Evolutionary conservation across 23 tunicate species (phyloP).

Genomic region (Oikopleura vanhoeffeni): DNA sequence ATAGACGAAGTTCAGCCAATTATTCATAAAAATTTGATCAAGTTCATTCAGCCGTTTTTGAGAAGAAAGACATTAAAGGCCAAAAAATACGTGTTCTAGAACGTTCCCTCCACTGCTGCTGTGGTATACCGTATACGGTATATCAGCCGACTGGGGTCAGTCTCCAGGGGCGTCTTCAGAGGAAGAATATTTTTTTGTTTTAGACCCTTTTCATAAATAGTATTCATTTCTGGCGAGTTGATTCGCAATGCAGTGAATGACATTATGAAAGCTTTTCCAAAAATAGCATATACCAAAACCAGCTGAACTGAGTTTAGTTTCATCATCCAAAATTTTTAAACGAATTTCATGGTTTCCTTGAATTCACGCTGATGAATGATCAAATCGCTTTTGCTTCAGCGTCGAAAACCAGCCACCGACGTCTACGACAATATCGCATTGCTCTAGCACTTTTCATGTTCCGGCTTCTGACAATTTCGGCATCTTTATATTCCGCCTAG

Average conservation of each 20-base stretch:
- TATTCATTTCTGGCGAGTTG: conserved; percentile 18
- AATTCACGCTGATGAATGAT: conserved; percentile 84
- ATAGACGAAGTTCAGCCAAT: no score
- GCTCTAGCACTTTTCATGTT: conserved; percentile 21
- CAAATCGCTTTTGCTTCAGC: conserved; percentile 36
- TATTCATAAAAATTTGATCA: no score
- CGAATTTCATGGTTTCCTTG: conserved; percentile 35
- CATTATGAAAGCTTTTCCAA: conserved; percentile 39
- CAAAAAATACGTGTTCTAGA: no score
- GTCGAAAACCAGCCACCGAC: conserved; percentile 65
- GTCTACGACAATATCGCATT: conserved; percentile 82
- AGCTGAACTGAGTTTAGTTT: conserved; percentile 82
- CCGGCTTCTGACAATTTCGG: conserved; percentile 48
- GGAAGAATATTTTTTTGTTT: background rate
- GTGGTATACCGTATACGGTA: no score
- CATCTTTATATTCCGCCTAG: conserved; percentile 22
- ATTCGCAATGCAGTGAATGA: background rate
- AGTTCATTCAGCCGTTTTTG: no score
- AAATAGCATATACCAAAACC: conserved; percentile 67
- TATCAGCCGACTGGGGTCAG: no score
- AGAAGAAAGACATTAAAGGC: no score
- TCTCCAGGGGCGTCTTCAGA: no score
- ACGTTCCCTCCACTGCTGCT: no score
- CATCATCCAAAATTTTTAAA: conserved; percentile 17
- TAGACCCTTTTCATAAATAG: conserved; percentile 40